Evolutionary conservation across 2,888 invertebrate genomes (phyloP), one percentile per base, ranked within the genome.

Genomic region (Autographa gamma): DNA sequence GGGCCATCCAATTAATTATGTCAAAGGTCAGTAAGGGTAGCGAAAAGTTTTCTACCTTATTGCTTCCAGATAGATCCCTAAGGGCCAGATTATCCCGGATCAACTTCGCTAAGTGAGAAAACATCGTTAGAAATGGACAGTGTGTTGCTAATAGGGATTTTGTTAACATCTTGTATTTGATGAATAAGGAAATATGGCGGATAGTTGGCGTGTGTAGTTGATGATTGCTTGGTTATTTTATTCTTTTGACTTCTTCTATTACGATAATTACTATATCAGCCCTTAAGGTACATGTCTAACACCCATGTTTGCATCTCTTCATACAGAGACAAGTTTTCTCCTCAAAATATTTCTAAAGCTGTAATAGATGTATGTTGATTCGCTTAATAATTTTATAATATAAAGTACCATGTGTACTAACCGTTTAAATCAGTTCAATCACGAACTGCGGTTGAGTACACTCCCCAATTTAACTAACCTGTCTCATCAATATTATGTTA

Each of bases 1-100:
- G 11, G 32, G 62, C 64, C 43, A 76, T 70, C 70, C 73, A 81
- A 84, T 82, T 84, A 81, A 81, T 78, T 82, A 84, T 63, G 43
- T 19, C 64, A 52, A 74, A 77, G 75, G 74, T 69, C 69, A 60
- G 41, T 52, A 52, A 19, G 63, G 66, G 38, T 19, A 54, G 60
- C 48, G 18, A 74, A 78, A 84, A 84, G 60, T 85, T 85, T 66
- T 61, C 43, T 66, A 69, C 63, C 71, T 78, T 75, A 84, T 85
- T 76, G 78, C 76, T 74, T 64, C 43, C 60, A 76, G 71, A 85
- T 76, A 73, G 74, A 82, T 84, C 85, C 76, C 76, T 38, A 14
- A 74, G 74, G 85, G 68, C 61, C 63, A 74, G 79, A 82, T 84
- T 78, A 84, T 75, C 77, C 70, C 68, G 83, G 83, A 80, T 80